phyloP scores from a whole-genome alignment of 2,113 vertebrate genomes.

The Chionis minor region DNA sequence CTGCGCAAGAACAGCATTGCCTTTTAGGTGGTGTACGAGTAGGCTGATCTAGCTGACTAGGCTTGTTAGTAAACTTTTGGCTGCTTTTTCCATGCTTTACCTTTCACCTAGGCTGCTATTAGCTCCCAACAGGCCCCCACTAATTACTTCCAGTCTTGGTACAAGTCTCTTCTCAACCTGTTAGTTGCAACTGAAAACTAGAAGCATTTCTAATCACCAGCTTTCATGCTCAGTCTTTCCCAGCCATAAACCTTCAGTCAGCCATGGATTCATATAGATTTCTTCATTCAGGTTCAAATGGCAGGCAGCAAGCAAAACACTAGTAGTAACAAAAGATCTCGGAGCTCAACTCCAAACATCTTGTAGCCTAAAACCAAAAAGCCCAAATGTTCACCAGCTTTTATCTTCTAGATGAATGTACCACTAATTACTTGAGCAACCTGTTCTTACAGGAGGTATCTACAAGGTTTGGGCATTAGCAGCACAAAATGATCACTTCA shows the following conservation, averaged over 20 bases:
- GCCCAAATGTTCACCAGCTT: neutral
- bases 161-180: neutral
- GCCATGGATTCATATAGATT: neutral
- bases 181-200: neutral
- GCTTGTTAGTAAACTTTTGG: neutral
- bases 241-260: neutral
- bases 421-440: neutral
- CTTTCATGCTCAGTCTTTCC: neutral
- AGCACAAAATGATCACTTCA: neutral
- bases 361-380: neutral
- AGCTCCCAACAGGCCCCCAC: neutral
- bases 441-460: accelerated
- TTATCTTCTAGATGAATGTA: neutral
- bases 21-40: neutral
- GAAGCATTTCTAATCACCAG: neutral
- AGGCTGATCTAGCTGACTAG: neutral
- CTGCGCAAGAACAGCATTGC: neutral
- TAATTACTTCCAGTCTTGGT: neutral
- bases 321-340: neutral
- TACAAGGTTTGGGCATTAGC: neutral
- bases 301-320: neutral
- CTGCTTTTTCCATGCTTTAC: neutral
- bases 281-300: neutral
- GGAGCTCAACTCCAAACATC: neutral
- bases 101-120: neutral